Evolutionary conservation across 2,113 vertebrate species (phyloP), one percentile per base, ranked within the genome.

Genomic region (Hippocampus barbouri): DNA sequence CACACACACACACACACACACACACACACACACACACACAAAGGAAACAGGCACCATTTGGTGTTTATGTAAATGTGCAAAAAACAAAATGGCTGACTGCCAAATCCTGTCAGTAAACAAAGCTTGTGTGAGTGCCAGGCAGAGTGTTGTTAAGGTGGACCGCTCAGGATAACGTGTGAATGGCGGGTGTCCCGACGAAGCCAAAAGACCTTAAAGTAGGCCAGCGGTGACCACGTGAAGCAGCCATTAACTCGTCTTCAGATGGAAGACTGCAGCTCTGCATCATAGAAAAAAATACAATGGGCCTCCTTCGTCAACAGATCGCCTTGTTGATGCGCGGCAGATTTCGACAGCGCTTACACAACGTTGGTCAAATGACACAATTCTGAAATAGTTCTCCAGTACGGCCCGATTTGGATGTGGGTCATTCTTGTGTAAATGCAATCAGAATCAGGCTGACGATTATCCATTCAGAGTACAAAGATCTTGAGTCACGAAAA

Each of bases 81-180:
- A 79, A 89, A 90, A 91, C 87, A 91, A 91, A 87, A 91, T 91
- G 89, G 89, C 90, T 85, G 86, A 76, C 90, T 90, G 90, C 90
- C 90, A 91, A 90, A 87, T 86, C 85, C 88, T 82, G 88, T 86
- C 89, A 86, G 85, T 91, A 90, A 89, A 91, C 88, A 91, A 89
- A 89, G 89, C 84, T 82, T 71, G 86, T 86, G 80, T 79, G 79
- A 83, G 72, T 81, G 85, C 85, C 85, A 83, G 80, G 85, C 77
- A 51, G 72, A 71, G 84, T 59, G 76, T 67, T 77, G 78, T 90
- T 89, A 91, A 89, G 88, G 88, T 91, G 85, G 86, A 82, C 78
- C 12, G 68, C 74, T 78, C 68, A 21, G 77, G 83, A 84, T 86
- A 64, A 49, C 53, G 73, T 27, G 66, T 47, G 80, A 71, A 73